A percentile compares a stretch with the other conserved stretches of the same genome.
phyloP scores from a whole-genome alignment of 2,888 invertebrate genomes.

The Metellina segmentata region DNA sequence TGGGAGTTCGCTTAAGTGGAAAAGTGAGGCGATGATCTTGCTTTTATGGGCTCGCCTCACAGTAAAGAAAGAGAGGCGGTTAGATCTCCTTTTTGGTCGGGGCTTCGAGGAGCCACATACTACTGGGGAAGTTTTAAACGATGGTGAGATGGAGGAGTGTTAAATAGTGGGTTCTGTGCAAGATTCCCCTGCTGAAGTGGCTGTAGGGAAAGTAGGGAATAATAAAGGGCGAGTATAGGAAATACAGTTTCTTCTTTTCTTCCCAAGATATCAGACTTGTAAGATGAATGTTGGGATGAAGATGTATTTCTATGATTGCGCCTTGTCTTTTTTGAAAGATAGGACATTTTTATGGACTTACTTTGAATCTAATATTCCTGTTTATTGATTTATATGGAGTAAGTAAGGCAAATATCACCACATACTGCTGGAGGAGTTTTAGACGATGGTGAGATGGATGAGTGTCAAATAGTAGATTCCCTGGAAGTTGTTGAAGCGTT shows the following conservation, averaged over 20 bases:
- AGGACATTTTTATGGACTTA: neutral
- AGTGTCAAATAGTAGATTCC: too few relatives aligned
- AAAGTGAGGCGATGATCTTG: neutral
- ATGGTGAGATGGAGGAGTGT: neutral
- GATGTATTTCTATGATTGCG: neutral
- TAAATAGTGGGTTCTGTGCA: neutral
- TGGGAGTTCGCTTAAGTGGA: constrained; percentile 3
- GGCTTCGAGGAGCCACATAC: neutral
- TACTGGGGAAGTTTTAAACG: constrained; percentile 12
- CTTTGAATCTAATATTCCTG: neutral
- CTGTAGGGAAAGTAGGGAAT: neutral
- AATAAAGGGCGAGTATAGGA: constrained; percentile 5
- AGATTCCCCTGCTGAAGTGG: neutral
- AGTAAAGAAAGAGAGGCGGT: neutral
- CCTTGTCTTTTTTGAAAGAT: neutral
- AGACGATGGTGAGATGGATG: too few relatives aligned
- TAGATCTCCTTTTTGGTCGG: neutral
- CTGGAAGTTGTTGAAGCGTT: too few relatives aligned
- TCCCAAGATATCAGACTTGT: neutral
- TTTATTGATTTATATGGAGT: too few relatives aligned
- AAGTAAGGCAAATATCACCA: too few relatives aligned
- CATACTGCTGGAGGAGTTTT: too few relatives aligned
- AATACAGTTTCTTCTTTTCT: neutral
- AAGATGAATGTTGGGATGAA: neutral
- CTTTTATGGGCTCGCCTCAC: neutral